Percentiles rank a stretch among this genome's conserved stretches.
Evolutionary conservation across 2,888 invertebrate genomes (phyloP).

Genomic region (Perizoma flavofasciatum): DNA sequence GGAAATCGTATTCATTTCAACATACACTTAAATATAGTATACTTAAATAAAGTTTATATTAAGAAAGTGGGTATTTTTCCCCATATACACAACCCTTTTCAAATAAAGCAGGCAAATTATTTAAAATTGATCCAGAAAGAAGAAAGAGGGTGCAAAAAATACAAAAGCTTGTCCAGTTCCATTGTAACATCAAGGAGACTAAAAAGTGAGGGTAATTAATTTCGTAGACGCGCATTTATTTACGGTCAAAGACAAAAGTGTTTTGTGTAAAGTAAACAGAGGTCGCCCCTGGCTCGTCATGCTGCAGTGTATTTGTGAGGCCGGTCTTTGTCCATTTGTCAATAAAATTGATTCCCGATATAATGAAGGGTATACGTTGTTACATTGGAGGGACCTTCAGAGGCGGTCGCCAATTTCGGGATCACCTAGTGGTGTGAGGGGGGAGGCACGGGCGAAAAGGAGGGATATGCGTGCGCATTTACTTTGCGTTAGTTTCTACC

Average conservation of each 20-base stretch:
- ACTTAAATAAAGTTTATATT: constrained; percentile 2
- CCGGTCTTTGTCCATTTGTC: constrained; percentile 70
- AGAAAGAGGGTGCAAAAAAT: constrained; percentile 27
- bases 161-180: constrained; percentile 38
- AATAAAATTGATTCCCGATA: constrained; percentile 77
- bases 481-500: constrained; percentile 48
- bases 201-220: constrained; percentile 51
- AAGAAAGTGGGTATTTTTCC: constrained; percentile 11
- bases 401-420: constrained; percentile 71
- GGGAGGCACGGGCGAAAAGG: constrained; percentile 54
- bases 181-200: constrained; percentile 42
- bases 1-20: no score
- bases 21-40: not conserved
- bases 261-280: constrained; percentile 66
- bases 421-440: constrained; percentile 64
- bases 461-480: constrained; percentile 70
- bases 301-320: constrained; percentile 48
- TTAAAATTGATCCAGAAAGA: constrained; percentile 19
- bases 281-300: constrained; percentile 38
- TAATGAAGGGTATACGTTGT: constrained; percentile 78
- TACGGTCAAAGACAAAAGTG: constrained; percentile 45
- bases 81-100: constrained; percentile 25
- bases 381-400: constrained; percentile 75
- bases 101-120: constrained; percentile 27
- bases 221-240: constrained; percentile 48